A percentile compares a stretch with the other conserved stretches of the same genome.
Evolutionary conservation across 2,113 vertebrate species (phyloP).

Genomic region (Ornithorhynchus anatinus): DNA sequence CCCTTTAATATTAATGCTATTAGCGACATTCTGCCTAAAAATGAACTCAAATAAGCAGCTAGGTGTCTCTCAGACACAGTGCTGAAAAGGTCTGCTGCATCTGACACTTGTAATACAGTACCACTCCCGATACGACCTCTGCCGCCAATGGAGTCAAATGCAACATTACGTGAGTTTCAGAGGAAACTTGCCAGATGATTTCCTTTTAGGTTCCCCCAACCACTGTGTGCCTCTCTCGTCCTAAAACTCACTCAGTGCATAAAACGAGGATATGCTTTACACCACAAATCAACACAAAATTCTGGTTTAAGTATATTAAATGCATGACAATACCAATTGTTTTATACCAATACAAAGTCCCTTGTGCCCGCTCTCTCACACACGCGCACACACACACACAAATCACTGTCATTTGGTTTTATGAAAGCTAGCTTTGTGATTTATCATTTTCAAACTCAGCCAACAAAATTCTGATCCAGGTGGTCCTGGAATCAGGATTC

Average conservation of each 20-base stretch:
- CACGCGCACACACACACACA: neutral
- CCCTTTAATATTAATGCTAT: constrained; percentile 55
- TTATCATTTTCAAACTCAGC: neutral
- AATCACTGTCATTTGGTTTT: neutral
- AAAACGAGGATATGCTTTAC: constrained; percentile 38
- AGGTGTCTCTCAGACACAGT: constrained; percentile 41
- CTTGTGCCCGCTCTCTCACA: constrained; percentile 11
- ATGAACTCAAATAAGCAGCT: constrained; percentile 33
- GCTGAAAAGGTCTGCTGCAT: constrained; percentile 20
- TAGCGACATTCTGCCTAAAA: constrained; percentile 61
- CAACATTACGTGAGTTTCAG: constrained; percentile 42
- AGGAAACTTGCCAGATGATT: constrained; percentile 52
- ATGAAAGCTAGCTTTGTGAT: constrained; percentile 26
- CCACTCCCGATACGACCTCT: constrained; percentile 42
- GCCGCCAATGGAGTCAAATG: constrained; percentile 58
- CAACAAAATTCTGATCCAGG: neutral
- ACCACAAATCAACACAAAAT: constrained; percentile 28
- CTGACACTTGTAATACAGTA: constrained; percentile 22
- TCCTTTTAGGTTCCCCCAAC: constrained; percentile 62
- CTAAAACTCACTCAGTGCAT: constrained; percentile 61
- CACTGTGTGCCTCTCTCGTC: constrained; percentile 38
- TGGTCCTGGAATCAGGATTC: constrained; percentile 15
- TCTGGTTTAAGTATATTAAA: constrained; percentile 18
- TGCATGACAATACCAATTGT: constrained; percentile 14
- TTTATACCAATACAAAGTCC: constrained; percentile 21